phyloP scores from a whole-genome alignment of 2,113 vertebrate genomes.

The Malurus melanocephalus region DNA sequence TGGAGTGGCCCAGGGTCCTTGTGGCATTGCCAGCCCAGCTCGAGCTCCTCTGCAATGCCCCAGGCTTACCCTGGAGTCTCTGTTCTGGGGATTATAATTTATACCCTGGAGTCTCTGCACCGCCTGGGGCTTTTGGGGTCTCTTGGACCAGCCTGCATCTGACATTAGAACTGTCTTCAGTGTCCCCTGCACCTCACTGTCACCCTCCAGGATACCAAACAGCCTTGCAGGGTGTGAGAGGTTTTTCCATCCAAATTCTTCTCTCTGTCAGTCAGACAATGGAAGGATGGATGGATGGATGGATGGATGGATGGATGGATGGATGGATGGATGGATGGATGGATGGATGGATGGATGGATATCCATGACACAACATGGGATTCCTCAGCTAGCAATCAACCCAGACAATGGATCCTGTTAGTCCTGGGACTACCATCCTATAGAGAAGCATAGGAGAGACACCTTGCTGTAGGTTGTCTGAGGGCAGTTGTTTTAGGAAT shows the following conservation, averaged over 20 bases:
- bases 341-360: not conserved
- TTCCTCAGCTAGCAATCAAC: not conserved
- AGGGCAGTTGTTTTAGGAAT: not conserved
- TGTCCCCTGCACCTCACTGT: not conserved
- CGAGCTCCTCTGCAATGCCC: accelerated
- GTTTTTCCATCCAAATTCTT: not conserved
- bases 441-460: not conserved
- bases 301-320: not conserved
- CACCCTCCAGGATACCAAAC: not conserved
- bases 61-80: not conserved
- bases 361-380: not conserved
- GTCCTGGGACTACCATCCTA: not conserved
- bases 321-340: not conserved
- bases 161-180: not conserved
- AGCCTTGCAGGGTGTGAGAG: not conserved
- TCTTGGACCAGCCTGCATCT: not conserved
- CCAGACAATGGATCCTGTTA: not conserved
- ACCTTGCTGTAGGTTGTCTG: no score
- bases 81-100: not conserved
- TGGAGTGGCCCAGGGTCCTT: not conserved
- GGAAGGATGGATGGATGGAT: not conserved
- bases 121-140: not conserved
- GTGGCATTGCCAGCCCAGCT: not conserved
- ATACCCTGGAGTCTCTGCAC: accelerated
- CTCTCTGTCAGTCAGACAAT: not conserved